These are phyloP conservation scores for Carlito syrichta DNA, from an alignment of 2,113 vertebrate genomes.

Conservation along the genomic window DNA sequence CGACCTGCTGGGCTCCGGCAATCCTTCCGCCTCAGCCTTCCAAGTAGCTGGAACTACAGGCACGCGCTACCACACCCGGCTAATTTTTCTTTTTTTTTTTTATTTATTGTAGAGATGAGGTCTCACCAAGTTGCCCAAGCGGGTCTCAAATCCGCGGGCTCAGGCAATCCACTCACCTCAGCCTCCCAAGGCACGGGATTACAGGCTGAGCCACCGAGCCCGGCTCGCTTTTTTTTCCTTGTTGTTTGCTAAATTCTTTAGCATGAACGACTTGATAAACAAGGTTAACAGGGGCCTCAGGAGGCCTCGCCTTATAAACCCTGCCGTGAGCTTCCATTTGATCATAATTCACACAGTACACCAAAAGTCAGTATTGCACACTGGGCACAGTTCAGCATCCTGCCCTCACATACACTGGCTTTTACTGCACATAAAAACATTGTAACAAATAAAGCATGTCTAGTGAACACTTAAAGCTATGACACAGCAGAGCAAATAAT, in stretches of 20 bases:
- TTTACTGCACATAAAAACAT: slow-evolving; percentile 74
- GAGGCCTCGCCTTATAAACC: slow-evolving; percentile 47
- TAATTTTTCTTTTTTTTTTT: too few species aligned
- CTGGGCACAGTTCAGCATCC: slow-evolving; percentile 67
- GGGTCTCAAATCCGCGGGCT: too few species aligned
- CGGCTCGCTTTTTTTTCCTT: too few species aligned
- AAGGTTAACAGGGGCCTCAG: slow-evolving; percentile 59
- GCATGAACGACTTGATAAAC: slow-evolving; percentile 53
- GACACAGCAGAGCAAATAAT: slow-evolving; percentile 79
- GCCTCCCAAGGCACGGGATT: too few species aligned
- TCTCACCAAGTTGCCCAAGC: too few species aligned
- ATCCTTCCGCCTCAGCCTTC: too few species aligned
- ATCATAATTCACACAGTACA: slow-evolving; percentile 75
- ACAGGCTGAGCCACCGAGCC: too few species aligned
- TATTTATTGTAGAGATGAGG: too few species aligned
- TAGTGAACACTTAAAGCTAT: slow-evolving; percentile 79
- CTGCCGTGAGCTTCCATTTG: slow-evolving; percentile 63
- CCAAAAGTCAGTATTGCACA: slow-evolving; percentile 75
- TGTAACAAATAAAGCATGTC: slow-evolving; percentile 78
- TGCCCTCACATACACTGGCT: slow-evolving; percentile 66
- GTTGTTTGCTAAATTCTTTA: slow-evolving; percentile 58
- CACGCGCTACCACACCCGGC: too few species aligned
- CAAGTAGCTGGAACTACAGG: too few species aligned
- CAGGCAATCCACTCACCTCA: too few species aligned
- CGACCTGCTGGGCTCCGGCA: too few species aligned